A percentile compares a stretch with the other conserved stretches of the same genome.
These are phyloP conservation scores for Metalampra italica DNA, from an alignment of 2,888 invertebrate species.

Conservation along the genomic window DNA sequence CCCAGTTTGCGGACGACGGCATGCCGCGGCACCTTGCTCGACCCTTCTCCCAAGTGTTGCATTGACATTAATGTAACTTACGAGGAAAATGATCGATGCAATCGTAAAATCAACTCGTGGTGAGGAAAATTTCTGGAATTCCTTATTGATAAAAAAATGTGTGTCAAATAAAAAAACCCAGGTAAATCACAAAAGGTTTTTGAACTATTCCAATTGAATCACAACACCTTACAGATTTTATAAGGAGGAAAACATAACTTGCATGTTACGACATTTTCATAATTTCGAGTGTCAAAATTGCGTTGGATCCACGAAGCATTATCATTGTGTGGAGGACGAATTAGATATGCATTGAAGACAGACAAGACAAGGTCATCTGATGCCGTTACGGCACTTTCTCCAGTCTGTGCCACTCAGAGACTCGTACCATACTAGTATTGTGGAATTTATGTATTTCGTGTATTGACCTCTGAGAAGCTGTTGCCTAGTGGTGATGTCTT, in stretches of 20 bases:
- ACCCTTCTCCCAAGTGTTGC: slow-evolving; percentile 46
- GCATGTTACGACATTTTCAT: not conserved
- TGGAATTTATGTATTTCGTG: slow-evolving; percentile 16
- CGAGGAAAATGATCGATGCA: slow-evolving; percentile 16
- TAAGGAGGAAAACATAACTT: not conserved
- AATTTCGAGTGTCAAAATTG: no score
- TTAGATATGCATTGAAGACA: no score
- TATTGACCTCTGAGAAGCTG: slow-evolving; percentile 6
- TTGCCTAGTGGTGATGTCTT: no score
- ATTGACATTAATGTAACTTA: slow-evolving; percentile 36
- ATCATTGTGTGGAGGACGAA: no score
- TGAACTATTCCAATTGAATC: no score
- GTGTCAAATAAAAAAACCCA: not conserved
- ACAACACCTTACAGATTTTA: no score
- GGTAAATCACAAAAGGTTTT: no score
- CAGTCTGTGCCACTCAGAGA: slow-evolving; percentile 31
- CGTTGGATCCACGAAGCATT: no score
- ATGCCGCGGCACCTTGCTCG: slow-evolving; percentile 47
- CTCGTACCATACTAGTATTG: slow-evolving; percentile 2
- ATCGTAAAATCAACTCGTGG: not conserved
- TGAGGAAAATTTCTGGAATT: not conserved
- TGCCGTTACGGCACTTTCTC: slow-evolving; percentile 57
- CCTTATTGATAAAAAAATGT: not conserved
- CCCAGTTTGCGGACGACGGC: slow-evolving; percentile 51
- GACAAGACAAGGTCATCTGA: slow-evolving; percentile 53